Base-by-base conservation (phyloP, 2,113 vertebrate genomes). In the Sakesphorus luctuosus region DNA sequence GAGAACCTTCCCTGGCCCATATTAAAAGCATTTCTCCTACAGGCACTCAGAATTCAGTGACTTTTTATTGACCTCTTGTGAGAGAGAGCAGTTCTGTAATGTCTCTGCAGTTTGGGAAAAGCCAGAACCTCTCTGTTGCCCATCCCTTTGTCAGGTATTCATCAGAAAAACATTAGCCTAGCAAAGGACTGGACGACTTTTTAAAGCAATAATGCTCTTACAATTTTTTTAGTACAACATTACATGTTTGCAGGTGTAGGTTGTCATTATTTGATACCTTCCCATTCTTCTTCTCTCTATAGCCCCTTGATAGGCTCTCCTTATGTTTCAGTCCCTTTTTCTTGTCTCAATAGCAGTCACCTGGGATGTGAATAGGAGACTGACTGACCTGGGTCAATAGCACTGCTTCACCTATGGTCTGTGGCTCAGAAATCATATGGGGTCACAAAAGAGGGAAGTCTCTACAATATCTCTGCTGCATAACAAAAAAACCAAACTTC, bases 261-360 rank as follows among this genome's bases (percentile, higher is more conserved):
- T 35, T 97, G 75, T 90, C 69, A 68, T 77, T 72, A 83, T 85
- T 67, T 84, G 93, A 95, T 91, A 90, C 40, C 21, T 75, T 11
- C n/a, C 36, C 36, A 82, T 92, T 96, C 93, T 96, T 96, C 31
- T 69, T 56, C 31, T 61, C 49, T 83, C 38, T 65, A 21, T 25
- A 73, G 62, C n/a, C 26, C 83, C 90, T 94, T 62, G 11, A 83
- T 23, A 71, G 50, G 8, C 29, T 74, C 69, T 94, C 9, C 93
- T 97, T 89, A 75, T n/a, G 38, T 96, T 97, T 96, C 96, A 62
- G 35, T 56, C 7, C 20, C 61, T 65, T 88, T 82, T 92, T 77
- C 33, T 50, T 63, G 10, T 79, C 79, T 77, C 72, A 17, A 0
- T 61, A 63, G 62, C 72, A 93, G 72, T 47, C 88, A 84, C 47